Conservation (phyloP, 2,113 vertebrate species). For the Bagarius yarrelli region DNA sequence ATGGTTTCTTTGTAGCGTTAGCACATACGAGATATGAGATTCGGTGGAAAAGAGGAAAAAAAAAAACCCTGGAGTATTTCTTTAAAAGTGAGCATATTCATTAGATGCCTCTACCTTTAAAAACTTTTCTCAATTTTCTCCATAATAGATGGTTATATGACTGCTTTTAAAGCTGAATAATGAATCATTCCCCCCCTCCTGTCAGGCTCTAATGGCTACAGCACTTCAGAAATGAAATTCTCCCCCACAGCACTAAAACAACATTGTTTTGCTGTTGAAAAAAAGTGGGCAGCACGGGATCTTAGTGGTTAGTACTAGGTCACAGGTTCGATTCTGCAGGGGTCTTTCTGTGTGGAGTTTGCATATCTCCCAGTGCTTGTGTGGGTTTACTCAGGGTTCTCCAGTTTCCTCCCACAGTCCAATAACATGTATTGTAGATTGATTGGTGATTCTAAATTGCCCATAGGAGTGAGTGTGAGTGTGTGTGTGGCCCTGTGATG, state of each 20-base stretch:
- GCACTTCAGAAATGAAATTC: background rate
- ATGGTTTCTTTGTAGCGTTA: background rate
- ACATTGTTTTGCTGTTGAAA: too few species aligned
- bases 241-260: background rate
- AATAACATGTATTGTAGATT: too few species aligned
- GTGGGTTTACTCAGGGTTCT: too few species aligned
- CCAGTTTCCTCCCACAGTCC: too few species aligned
- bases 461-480: too few species aligned
- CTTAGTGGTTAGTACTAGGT: too few species aligned
- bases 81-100: background rate
- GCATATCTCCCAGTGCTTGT: too few species aligned
- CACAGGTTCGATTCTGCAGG: too few species aligned
- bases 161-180: slow-evolving; percentile 4
- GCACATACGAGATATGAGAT: background rate
- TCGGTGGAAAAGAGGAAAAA: background rate
- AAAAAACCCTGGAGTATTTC: background rate
- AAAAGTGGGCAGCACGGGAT: too few species aligned
- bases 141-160: slow-evolving; percentile 13
- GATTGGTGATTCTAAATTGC: too few species aligned
- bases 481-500: too few species aligned
- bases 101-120: background rate
- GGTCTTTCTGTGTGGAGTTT: too few species aligned
- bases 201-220: slow-evolving; percentile 12
- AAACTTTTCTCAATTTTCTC: background rate
- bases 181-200: background rate